A percentile compares a stretch with the other conserved stretches of the same genome.
phyloP scores from a whole-genome alignment of 2,113 vertebrate genomes.

The Boleophthalmus pectinirostris region DNA sequence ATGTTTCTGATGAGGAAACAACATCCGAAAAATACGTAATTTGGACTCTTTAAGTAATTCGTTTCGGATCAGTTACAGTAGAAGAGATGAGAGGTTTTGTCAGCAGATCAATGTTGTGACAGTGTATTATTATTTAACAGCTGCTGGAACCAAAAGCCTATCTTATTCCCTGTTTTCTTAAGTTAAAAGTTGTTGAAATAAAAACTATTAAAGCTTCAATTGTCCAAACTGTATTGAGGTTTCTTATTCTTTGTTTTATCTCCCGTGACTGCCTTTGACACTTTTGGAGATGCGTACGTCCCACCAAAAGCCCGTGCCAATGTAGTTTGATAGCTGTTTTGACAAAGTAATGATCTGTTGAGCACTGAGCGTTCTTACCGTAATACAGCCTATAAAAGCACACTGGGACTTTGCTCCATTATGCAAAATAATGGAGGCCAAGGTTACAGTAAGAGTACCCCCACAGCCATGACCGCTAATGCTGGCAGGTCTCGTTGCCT shows the following conservation, averaged over 20 bases:
- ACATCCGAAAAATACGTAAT: too few species aligned
- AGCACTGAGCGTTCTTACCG: conserved; percentile 64
- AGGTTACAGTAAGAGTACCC: conserved; percentile 68
- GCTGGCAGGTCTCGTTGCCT: conserved; percentile 56
- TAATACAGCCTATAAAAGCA: conserved; percentile 64
- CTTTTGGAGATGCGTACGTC: conserved; percentile 21
- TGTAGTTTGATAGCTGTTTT: conserved; percentile 70
- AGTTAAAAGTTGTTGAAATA: conserved; percentile 51
- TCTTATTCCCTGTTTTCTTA: conserved; percentile 36
- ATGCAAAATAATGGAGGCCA: conserved; percentile 57
- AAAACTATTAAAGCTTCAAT: conserved; percentile 67
- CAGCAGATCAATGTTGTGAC: conserved; percentile 57
- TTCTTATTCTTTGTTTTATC: conserved; percentile 46
- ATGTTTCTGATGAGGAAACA: too few species aligned
- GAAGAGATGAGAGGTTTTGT: conserved; percentile 64
- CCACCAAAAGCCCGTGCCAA: conserved; percentile 51
- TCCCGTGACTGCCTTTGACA: conserved; percentile 48
- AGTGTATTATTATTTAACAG: conserved; percentile 62
- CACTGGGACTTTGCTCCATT: conserved; percentile 60
- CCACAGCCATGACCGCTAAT: conserved; percentile 66
- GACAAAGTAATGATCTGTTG: conserved; percentile 70
- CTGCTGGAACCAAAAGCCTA: conserved; percentile 37
- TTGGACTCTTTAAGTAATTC: conserved; percentile 54
- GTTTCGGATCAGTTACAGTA: conserved; percentile 67
- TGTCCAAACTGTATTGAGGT: conserved; percentile 53